Base-by-base conservation (phyloP, 2,113 vertebrate species). In the Lota lota region DNA sequence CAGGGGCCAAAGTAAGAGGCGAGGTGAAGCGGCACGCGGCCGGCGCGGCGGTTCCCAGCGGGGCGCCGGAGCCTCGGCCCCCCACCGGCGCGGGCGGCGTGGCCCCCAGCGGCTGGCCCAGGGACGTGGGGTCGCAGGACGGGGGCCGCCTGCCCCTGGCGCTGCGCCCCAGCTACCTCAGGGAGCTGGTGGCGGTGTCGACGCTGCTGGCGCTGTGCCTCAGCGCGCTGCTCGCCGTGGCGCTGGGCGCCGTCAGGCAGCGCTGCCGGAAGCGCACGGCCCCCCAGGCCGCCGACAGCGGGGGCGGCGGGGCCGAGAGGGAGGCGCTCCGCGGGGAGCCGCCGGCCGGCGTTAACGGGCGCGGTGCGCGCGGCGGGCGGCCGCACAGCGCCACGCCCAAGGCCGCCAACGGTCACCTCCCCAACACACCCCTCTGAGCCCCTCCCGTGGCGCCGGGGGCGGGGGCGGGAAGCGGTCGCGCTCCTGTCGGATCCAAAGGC, bases 381-480 rank as follows among this genome's bases (percentile, higher is more conserved):
- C 72, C 74, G 2, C 79, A 80, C 73, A 89, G 88, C 0, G 78
- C 83, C 17, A 59, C 75, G 0, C 64, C 77, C 1, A 81, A 71
- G 14, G 81, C 73, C 16, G 88, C 88, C 5, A 91, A 88, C 12
- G 88, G 88, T 0, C 87, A 91, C 77, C 80, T 92, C 12, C 90
- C 90, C 22, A 92, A 92, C 85, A 90, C 78, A 2, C 90, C 91
- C 8, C 89, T 92, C 74, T 90, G 80, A 89, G 36, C 33, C 21
- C 2, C 61, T n/a, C 21, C 20, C 20, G 4, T 3, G 3, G 7
- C 12, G 6, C 17, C 2, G 3, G 2, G 2, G 3, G 51, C 11
- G 51, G 17, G 51, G 40, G 12, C 12, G 12, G 40, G 5, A 50
- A 12, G 40, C 40, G 5, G n/a, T n/a, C 53, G 2, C 14, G 18